Evolutionary conservation across 2,888 invertebrate genomes (phyloP).

Genomic region (Acanthosepion esculentum): DNA sequence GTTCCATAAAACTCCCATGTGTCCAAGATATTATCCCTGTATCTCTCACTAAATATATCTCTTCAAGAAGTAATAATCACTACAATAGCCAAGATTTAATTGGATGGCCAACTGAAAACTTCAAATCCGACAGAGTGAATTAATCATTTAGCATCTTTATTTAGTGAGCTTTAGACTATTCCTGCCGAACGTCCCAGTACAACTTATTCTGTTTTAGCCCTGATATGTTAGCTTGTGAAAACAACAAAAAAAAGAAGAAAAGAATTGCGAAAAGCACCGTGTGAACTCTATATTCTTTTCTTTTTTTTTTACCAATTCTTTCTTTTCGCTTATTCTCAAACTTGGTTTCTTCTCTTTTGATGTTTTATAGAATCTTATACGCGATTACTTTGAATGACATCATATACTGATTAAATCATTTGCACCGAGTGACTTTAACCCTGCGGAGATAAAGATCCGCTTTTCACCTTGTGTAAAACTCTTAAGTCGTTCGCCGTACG

Average conservation of each 20-base stretch:
- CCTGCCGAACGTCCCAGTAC: neutral
- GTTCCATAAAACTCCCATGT: too few species aligned
- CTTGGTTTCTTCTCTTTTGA: neutral
- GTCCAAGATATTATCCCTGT: too few species aligned
- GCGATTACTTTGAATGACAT: neutral
- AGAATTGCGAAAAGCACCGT: neutral
- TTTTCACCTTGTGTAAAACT: neutral
- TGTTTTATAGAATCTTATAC: neutral
- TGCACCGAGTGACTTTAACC: neutral
- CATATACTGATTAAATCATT: slow-evolving; percentile 33
- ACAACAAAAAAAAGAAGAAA: neutral
- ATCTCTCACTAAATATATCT: too few species aligned
- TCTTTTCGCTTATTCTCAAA: neutral
- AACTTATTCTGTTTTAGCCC: neutral
- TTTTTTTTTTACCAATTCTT: neutral
- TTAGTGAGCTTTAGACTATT: neutral
- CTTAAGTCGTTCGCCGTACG: neutral
- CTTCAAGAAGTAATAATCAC: too few species aligned
- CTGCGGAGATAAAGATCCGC: neutral
- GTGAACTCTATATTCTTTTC: neutral
- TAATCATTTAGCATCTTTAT: neutral
- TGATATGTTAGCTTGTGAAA: neutral
- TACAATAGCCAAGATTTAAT: too few species aligned
- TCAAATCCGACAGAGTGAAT: neutral
- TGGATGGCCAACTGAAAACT: too few species aligned